These are phyloP conservation scores for Eriocheir sinensis DNA, from an alignment of 1,140 invertebrate species.

Conservation along the genomic window DNA sequence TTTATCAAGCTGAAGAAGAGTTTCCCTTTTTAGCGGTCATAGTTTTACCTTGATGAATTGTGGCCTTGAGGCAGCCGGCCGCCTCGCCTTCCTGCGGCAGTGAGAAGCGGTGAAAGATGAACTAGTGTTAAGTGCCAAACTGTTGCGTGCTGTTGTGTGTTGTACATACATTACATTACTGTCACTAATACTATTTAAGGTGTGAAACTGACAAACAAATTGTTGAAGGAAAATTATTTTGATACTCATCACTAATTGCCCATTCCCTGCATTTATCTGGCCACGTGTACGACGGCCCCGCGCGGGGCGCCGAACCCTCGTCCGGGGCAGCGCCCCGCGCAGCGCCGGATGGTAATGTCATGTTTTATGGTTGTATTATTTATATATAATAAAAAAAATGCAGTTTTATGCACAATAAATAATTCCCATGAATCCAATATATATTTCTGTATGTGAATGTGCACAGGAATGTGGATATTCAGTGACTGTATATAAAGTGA, in stretches of 20 bases:
- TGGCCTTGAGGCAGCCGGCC: neutral
- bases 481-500: neutral
- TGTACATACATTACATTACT: neutral
- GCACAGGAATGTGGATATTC: neutral
- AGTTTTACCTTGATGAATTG: neutral
- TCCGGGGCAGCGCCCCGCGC: too few relatives aligned
- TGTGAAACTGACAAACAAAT: neutral
- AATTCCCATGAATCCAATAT: slow-evolving; percentile 6
- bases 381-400: slow-evolving; percentile 23
- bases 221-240: neutral
- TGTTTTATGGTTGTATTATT: slow-evolving; percentile 19
- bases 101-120: neutral
- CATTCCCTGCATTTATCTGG: slow-evolving; percentile 14
- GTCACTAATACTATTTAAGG: neutral
- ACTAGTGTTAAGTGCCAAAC: neutral
- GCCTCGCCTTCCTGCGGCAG: neutral
- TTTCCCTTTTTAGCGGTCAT: neutral
- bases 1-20: neutral
- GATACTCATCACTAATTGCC: neutral
- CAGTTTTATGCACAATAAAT: slow-evolving; percentile 16
- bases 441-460: neutral
- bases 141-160: neutral
- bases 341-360: neutral
- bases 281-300: too few relatives aligned
- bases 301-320: too few relatives aligned